Evolutionary conservation across 2,888 invertebrate species (phyloP), one percentile per base, ranked within the genome.

Genomic region (Cremastinae sp.): DNA sequence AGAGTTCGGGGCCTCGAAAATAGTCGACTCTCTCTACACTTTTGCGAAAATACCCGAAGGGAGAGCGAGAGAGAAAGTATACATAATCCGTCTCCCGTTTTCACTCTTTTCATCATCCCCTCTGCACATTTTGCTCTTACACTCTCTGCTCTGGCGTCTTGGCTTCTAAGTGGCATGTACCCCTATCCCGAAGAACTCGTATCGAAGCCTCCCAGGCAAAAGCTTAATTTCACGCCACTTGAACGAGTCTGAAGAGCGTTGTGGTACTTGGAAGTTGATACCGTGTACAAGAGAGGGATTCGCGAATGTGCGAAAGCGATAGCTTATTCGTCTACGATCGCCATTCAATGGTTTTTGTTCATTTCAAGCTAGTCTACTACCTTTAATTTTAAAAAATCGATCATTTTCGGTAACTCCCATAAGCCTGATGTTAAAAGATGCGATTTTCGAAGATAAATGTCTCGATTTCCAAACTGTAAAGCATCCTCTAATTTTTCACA

Each of bases 161-260:
- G 41, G 61, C 61, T 71, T 59, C 20, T 59, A 65, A 53, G 45
- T 65, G 54, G 59, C 47, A 8, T 53, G 22, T 12, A 56, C 41
- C 38, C 61, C 59, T 28, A 51, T 41, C 47, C 10, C 47, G 12
- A 16, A 64, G 38, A 70, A 61, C 65, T 70, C 65, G 54, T 75
- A 75, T 71, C 71, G 66, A 61, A 64, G 71, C 38, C 61, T 75
- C 38, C n/a, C 80, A 80, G 78, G 76, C 80, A 71, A 51, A 62
- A 65, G 72, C 78, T 73, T 79, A 78, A 80, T 80, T 80, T 79
- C 73, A 78, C 76, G 78, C 76, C 61, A 45, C 69, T 69, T 78
- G 65, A 78, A 75, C 68, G 58, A 71, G 45, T 59, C 68, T 66
- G 69, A 51, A 74, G 69, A 49, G 61, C 54, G 34, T 65, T 73